These are phyloP conservation scores for Vicugna pacos DNA, from an alignment of 2,113 vertebrate species.

Conservation along the genomic window DNA sequence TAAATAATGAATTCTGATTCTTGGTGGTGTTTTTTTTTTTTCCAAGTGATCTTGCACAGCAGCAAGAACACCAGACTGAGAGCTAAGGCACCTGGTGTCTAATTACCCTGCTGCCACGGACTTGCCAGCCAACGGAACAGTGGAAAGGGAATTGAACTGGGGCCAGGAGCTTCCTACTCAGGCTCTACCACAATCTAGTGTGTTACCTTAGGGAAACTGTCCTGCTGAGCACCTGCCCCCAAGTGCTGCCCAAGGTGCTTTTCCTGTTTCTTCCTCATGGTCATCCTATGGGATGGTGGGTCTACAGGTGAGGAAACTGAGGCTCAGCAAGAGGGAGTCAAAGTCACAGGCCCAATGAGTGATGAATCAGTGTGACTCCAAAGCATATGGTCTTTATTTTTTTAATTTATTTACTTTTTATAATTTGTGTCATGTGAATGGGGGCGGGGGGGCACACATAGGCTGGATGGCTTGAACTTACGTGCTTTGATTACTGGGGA, in stretches of 20 bases:
- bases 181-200: accelerated
- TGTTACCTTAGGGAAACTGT: neutral
- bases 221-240: neutral
- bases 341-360: neutral
- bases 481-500: neutral
- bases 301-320: neutral
- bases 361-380: neutral
- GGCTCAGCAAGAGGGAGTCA: neutral
- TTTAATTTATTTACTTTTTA: neutral
- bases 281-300: neutral
- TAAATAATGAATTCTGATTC: neutral
- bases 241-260: neutral
- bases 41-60: neutral
- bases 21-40: neutral
- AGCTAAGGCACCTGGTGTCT: neutral
- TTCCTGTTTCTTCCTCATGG: neutral
- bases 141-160: too few species aligned
- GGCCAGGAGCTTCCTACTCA: neutral
- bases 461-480: neutral
- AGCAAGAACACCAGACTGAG: neutral
- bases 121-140: neutral
- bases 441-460: accelerated
- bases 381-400: neutral
- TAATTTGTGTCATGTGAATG: neutral
- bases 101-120: neutral